phyloP scores from a whole-genome alignment of 2,888 invertebrate species.

The Leptinotarsa haldemani region DNA sequence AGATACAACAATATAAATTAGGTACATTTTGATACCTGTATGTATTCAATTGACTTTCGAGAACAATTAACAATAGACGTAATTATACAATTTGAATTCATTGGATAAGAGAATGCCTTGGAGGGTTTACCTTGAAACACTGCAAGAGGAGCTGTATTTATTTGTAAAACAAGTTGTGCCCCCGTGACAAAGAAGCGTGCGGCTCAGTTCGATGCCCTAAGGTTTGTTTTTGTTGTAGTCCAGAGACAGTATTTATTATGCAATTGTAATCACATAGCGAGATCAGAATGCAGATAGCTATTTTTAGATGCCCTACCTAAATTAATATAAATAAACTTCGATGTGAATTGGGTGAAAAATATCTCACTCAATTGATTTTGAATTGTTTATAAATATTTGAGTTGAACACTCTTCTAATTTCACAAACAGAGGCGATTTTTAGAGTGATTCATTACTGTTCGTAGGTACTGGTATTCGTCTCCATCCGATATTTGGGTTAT shows the following conservation, averaged over 20 bases:
- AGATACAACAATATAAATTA: not conserved
- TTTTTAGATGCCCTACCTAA: slow-evolving; percentile 20
- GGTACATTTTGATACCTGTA: not conserved
- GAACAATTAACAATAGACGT: not conserved
- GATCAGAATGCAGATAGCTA: slow-evolving; percentile 23
- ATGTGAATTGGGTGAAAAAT: slow-evolving; percentile 19
- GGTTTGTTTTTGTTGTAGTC: slow-evolving; percentile 34
- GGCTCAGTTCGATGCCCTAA: slow-evolving; percentile 36
- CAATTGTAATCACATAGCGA: slow-evolving; percentile 31
- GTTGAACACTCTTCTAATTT: slow-evolving; percentile 2
- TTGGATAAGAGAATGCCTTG: not conserved
- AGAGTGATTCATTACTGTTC: not conserved
- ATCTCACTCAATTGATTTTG: slow-evolving; percentile 13
- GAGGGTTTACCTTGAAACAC: slow-evolving; percentile 7
- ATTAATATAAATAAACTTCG: slow-evolving; percentile 24
- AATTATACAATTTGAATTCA: slow-evolving; percentile 5
- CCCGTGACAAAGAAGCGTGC: slow-evolving; percentile 39
- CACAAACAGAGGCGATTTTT: not conserved
- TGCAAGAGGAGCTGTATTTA: slow-evolving; percentile 27
- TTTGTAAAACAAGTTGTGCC: slow-evolving; percentile 40
- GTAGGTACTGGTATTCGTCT: not conserved
- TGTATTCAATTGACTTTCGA: not conserved
- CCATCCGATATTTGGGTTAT: not conserved
- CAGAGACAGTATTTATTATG: slow-evolving; percentile 30
- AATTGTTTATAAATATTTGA: slow-evolving; percentile 15